Evolutionary conservation across 1,140 invertebrate species (phyloP), one percentile per base, ranked within the genome.

Genomic region (Dendroctonus valens): DNA sequence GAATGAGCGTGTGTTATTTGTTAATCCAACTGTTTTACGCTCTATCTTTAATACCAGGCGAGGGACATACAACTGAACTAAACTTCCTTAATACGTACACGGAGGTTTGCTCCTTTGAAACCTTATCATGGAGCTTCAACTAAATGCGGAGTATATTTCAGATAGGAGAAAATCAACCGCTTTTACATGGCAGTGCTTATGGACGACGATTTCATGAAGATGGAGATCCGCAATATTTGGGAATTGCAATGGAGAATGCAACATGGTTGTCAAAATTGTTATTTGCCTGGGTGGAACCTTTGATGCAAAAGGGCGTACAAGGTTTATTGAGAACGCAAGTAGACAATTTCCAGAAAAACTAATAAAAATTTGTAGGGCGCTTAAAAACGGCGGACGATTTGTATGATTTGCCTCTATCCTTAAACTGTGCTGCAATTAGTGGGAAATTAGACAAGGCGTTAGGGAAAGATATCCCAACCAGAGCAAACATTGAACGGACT

Each of bases 281-380:
- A 11, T 96, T 98, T 75, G 81, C 86, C 67, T 98, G 95, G 95
- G 92, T 96, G 0, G 85, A 89, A 65, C 90, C 91, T 7, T 78
- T 98, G 44, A 89, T 98, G 79, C 74, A 85, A 54, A 95, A 94
- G 82, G 95, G 94, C 5, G 82, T 86, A 5, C 82, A 85, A 53
- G 88, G 88, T 6, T n/a, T 12, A 59, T 46, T 6, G 8, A 38
- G 26, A 26, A 1, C 26, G 26, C 26, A 49, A 61, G 8, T 11
- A 61, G 7, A 61, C 49, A 37, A 49, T 49, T 39, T 61, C 39
- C 14, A 59, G 9, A 46, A 59, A 14, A 3, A n/a, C 3, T 46
- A 46, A 46, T 46, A 7, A 40, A 37, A 37, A n/a, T 11, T 49
- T 65, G 41, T 6, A 65, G 64, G 50, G 42, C 65, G 87, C 68